Percentiles rank a stretch among this genome's conserved stretches.
Conservation (phyloP, 2,888 invertebrate genomes). For the Ennomos fuscantarius region DNA sequence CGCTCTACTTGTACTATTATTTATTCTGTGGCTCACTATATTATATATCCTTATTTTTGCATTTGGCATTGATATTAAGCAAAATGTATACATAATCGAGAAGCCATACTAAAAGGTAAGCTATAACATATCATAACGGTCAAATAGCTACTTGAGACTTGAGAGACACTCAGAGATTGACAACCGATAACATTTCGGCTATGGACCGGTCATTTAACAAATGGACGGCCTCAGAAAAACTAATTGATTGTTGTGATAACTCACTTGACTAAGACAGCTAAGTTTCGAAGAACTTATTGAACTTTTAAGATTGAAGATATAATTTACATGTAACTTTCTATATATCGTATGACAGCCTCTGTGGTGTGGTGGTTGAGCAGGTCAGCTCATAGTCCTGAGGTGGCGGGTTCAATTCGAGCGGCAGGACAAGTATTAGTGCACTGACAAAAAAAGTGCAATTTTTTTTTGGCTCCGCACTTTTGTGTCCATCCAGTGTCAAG, state of each 20-base stretch:
- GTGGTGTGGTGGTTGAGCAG: too few relatives aligned
- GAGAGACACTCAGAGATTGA: constrained; percentile 72
- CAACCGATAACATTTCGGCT: constrained; percentile 77
- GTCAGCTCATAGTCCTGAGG: too few relatives aligned
- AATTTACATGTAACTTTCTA: not conserved
- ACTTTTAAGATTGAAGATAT: not conserved
- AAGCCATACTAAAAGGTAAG: constrained; percentile 3
- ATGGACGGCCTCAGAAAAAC: constrained; percentile 72
- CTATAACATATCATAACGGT: constrained; percentile 26
- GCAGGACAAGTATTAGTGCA: too few relatives aligned
- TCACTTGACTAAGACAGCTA: constrained; percentile 58
- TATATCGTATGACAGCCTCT: too few relatives aligned
- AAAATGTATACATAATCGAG: not conserved
- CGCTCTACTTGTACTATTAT: too few relatives aligned
- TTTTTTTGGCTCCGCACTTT: too few relatives aligned
- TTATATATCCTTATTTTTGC: too few relatives aligned
- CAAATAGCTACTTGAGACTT: constrained; percentile 63
- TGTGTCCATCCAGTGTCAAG: too few relatives aligned
- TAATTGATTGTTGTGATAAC: constrained; percentile 80
- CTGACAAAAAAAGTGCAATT: too few relatives aligned
- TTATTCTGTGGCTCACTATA: too few relatives aligned
- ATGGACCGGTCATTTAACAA: constrained; percentile 76
- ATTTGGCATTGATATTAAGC: not conserved
- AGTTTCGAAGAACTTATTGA: not conserved
- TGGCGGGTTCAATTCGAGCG: too few relatives aligned